These are phyloP conservation scores for Tachuris rubrigastra DNA, from an alignment of 2,113 vertebrate genomes.

Conservation along the genomic window DNA sequence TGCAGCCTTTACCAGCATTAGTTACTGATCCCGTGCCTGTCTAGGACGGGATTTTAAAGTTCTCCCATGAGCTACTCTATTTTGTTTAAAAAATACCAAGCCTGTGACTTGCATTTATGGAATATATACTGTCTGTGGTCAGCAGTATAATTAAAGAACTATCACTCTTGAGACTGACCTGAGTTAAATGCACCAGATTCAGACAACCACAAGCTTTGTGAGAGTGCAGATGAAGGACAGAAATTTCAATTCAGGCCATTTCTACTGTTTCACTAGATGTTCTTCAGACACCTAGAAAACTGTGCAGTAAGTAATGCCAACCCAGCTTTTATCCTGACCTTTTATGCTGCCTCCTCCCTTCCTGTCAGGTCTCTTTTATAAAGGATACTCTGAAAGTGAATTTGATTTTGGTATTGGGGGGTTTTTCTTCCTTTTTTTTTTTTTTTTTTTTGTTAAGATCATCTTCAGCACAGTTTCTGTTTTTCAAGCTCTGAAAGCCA, in stretches of 20 bases:
- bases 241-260: background rate
- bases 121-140: background rate
- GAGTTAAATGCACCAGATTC: background rate
- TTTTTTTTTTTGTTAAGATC: background rate
- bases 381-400: background rate
- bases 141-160: background rate
- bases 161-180: background rate
- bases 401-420: background rate
- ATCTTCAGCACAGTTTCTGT: background rate
- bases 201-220: background rate
- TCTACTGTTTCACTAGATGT: background rate
- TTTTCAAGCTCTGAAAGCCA: background rate
- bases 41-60: background rate
- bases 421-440: background rate
- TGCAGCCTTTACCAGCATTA: rapidly evolving
- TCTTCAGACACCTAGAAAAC: background rate
- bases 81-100: background rate
- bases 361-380: background rate
- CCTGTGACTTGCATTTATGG: background rate
- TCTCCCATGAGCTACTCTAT: background rate
- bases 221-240: background rate
- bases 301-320: background rate
- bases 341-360: background rate
- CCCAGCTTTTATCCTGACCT: background rate
- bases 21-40: background rate